Evolutionary conservation across 2,113 vertebrate species (phyloP), one percentile per base, ranked within the genome.

Genomic region (Colaptes auratus): DNA sequence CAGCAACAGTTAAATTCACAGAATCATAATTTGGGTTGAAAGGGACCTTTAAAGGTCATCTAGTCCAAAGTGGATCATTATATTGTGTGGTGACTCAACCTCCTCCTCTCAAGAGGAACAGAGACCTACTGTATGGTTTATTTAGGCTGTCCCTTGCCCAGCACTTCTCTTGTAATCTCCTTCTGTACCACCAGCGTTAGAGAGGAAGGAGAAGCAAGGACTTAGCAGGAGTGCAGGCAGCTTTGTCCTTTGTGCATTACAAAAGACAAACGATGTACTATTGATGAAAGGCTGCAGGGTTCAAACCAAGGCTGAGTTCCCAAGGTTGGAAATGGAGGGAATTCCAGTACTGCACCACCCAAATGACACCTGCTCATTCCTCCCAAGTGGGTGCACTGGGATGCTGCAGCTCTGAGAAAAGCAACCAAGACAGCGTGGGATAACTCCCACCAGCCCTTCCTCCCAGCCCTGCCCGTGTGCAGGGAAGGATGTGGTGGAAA

Each of bases 401-500:
- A 92, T 55, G 46, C 1, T 39, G 36, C 77, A 94, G 75, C 46
- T 66, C 63, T 69, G 70, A 86, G 65, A 81, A 92, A 87, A 86
- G 42, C 82, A 73, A 61, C 27, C 9, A 27, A 25, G 56, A 70
- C 65, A 82, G 91, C 0, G 30, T 66, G 66, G 73, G 84, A 58
- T 70, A 76, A 78, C 31, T 88, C 69, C 60, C 4, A 12, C 63
- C 75, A 94, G 63, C 83, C 86, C 80, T 61, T 88, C 67, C 86
- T 88, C 56, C 86, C 82, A 74, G 81, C 46, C 85, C 92, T 91
- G 90, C 75, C 82, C 0, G 1, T 9, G 31, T 8, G 4, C n/a
- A 30, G 74, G 89, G 72, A 89, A 89, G 95, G 94, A 95, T 80
- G 93, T 61, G 86, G 84, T 89, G 92, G 90, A 95, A 95, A 94